Conservation (phyloP, 2,797 vertebrate species). For the Nannoperca australis region DNA sequence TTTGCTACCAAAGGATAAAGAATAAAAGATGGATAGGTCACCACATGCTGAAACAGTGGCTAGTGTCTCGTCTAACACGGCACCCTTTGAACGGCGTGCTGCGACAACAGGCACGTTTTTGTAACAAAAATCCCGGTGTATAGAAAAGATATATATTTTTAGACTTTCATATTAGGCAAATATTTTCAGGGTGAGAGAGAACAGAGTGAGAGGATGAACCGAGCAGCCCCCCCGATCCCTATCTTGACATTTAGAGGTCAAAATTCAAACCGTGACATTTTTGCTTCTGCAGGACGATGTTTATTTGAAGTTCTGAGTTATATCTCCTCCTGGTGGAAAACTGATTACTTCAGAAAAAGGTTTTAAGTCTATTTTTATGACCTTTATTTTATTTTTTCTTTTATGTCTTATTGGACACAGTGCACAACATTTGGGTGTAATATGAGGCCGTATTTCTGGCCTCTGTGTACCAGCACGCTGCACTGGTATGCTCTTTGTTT, state of each 20-base stretch:
- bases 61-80: conserved; percentile 8
- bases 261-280: conserved; percentile 21
- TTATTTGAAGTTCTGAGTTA: not conserved
- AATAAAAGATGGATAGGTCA: conserved; percentile 13
- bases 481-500: conserved; percentile 79
- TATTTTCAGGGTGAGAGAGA: conserved; percentile 84
- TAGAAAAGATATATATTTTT: conserved; percentile 81
- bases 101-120: conserved; percentile 68
- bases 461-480: conserved; percentile 83
- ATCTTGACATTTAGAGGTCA: conserved; percentile 33
- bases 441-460: conserved; percentile 56
- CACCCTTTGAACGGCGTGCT: conserved; percentile 51
- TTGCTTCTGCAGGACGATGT: conserved; percentile 15
- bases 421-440: conserved; percentile 28
- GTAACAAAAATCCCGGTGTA: conserved; percentile 68
- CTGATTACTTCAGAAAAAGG: conserved; percentile 46
- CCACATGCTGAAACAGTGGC: conserved; percentile 30
- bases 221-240: conserved; percentile 50
- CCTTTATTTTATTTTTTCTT: conserved; percentile 68
- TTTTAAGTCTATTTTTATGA: conserved; percentile 89
- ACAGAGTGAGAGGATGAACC: conserved; percentile 75
- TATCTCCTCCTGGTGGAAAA: conserved; percentile 12
- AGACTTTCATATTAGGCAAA: conserved; percentile 83
- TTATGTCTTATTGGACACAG: conserved; percentile 74
- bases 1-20: conserved; percentile 91